Percentiles rank a stretch among this genome's conserved stretches.
phyloP scores from a whole-genome alignment of 2,888 invertebrate genomes.

The Microplitis deprimator region DNA sequence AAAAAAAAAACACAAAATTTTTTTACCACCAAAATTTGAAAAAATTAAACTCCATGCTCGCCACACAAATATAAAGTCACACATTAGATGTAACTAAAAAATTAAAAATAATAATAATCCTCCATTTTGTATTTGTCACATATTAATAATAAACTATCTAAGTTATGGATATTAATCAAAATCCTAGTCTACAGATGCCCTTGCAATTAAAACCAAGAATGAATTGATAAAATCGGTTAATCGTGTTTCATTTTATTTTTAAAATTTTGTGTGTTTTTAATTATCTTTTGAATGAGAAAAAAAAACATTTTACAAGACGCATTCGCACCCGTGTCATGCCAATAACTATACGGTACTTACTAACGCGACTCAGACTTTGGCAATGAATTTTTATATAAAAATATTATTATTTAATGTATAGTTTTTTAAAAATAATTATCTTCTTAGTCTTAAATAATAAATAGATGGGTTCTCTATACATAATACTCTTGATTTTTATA shows the following conservation, averaged over 20 bases:
- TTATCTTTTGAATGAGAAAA: background rate
- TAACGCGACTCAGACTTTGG: background rate
- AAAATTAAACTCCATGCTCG: background rate
- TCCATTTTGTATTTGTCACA: background rate
- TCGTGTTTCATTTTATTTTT: background rate
- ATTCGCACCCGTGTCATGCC: constrained; percentile 7
- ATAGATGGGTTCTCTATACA: background rate
- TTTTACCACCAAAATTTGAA: background rate
- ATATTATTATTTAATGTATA: background rate
- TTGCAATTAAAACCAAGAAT: background rate
- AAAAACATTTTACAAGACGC: background rate
- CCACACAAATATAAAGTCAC: background rate
- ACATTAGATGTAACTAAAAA: background rate
- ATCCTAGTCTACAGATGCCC: background rate
- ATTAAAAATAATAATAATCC: background rate
- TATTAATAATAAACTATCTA: background rate
- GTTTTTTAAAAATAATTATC: background rate
- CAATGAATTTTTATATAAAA: constrained; percentile 52
- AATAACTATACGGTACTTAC: background rate
- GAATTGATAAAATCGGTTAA: constrained; percentile 13
- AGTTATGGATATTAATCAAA: background rate
- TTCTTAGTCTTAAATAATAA: background rate
- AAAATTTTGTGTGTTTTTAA: background rate
- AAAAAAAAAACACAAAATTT: background rate
- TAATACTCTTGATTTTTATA: constrained; percentile 40